Conservation (phyloP, 2,888 invertebrate species). For the Eudemis profundana region DNA sequence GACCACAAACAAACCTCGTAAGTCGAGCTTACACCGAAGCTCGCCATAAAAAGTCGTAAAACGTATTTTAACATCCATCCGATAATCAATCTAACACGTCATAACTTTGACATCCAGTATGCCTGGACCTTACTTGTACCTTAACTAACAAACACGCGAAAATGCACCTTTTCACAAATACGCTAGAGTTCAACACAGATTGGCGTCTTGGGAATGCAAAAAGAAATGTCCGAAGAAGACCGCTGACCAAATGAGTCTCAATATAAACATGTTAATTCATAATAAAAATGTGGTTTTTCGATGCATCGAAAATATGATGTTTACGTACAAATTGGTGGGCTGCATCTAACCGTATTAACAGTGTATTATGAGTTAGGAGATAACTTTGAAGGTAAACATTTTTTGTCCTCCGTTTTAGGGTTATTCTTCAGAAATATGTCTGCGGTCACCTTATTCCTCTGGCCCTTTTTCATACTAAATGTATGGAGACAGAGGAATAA, state of each 20-base stretch:
- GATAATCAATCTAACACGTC: conserved; percentile 87
- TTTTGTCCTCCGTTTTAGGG: conserved; percentile 35
- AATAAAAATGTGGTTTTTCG: conserved; percentile 75
- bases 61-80: conserved; percentile 85
- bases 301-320: conserved; percentile 66
- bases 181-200: conserved; percentile 52
- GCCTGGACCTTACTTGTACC: conserved; percentile 70
- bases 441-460: too few species aligned
- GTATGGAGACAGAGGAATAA: too few species aligned
- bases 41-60: conserved; percentile 83
- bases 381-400: conserved; percentile 47
- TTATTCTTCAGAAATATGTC: too few species aligned
- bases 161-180: conserved; percentile 50
- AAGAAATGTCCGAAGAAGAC: conserved; percentile 67
- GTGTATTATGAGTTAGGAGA: conserved; percentile 64
- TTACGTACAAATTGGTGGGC: conserved; percentile 78
- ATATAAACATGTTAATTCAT: conserved; percentile 83
- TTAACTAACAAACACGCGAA: conserved; percentile 50
- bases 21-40: conserved; percentile 74
- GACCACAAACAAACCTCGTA: conserved; percentile 76
- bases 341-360: conserved; percentile 66
- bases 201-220: conserved; percentile 55
- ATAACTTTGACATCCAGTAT: conserved; percentile 84
- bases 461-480: too few species aligned
- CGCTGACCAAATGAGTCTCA: conserved; percentile 79